A percentile compares a stretch with the other conserved stretches of the same genome.
phyloP scores from a whole-genome alignment of 2,113 vertebrate species.

The Camelus bactrianus region DNA sequence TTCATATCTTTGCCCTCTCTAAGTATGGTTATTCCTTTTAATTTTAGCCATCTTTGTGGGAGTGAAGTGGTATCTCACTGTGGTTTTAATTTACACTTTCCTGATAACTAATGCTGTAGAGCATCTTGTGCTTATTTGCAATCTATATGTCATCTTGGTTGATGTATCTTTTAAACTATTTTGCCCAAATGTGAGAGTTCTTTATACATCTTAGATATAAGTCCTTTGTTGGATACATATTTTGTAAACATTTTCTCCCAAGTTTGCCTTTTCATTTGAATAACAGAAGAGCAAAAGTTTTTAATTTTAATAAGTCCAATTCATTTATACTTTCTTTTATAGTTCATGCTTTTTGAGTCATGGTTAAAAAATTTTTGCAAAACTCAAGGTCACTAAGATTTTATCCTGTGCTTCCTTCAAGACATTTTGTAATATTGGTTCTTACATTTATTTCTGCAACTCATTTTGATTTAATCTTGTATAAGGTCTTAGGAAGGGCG shows the following conservation, averaged over 20 bases:
- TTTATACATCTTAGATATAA: constrained; percentile 30
- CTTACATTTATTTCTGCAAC: not conserved
- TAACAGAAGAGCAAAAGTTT: constrained; percentile 17
- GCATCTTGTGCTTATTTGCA: not conserved
- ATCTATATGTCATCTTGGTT: constrained; percentile 30
- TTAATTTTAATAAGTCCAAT: constrained; percentile 20
- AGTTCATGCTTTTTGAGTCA: not conserved
- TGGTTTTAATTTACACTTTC: constrained; percentile 37
- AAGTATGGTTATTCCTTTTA: not conserved
- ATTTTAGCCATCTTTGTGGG: constrained; percentile 29
- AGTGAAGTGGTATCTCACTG: constrained; percentile 12
- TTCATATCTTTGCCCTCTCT: constrained; percentile 28
- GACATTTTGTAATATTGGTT: constrained; percentile 14
- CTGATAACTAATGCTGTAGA: constrained; percentile 26
- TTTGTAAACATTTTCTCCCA: constrained; percentile 50
- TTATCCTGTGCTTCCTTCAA: not conserved
- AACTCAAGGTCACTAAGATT: constrained; percentile 42
- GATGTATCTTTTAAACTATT: constrained; percentile 35
- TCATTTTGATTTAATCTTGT: constrained; percentile 40
- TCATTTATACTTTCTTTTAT: constrained; percentile 44
- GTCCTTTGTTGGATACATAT: constrained; percentile 16
- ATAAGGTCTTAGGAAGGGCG: not conserved
- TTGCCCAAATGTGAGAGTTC: constrained; percentile 5
- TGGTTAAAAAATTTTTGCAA: constrained; percentile 42
- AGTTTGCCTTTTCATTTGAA: constrained; percentile 43